These are phyloP conservation scores for Anarhynchus alexandrinus DNA, from an alignment of 2,113 vertebrate genomes.

Conservation along the genomic window DNA sequence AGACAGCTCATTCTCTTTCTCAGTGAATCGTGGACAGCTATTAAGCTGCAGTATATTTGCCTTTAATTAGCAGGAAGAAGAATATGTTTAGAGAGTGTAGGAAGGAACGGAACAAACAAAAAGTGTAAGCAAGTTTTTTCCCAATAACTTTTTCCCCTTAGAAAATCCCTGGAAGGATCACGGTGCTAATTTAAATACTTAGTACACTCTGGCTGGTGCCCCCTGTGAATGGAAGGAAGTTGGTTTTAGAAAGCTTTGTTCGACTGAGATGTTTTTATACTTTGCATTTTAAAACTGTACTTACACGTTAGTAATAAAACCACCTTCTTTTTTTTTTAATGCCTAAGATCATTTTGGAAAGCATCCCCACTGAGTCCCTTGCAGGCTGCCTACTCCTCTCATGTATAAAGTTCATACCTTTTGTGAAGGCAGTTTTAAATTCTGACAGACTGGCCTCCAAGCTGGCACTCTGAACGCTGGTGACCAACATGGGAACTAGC, in stretches of 20 bases:
- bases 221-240: neutral
- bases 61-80: slow-evolving; percentile 15
- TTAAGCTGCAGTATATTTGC: neutral
- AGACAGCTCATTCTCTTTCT: slow-evolving; percentile 14
- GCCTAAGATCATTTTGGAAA: slow-evolving; percentile 18
- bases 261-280: neutral
- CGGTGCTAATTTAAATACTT: neutral
- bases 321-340: neutral
- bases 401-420: slow-evolving; percentile 46
- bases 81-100: neutral
- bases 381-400: neutral
- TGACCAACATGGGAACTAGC: slow-evolving; percentile 24
- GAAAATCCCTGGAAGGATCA: neutral
- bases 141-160: neutral
- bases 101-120: neutral
- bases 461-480: neutral
- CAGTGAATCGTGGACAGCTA: neutral
- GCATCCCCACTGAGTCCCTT: neutral
- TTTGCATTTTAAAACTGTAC: neutral
- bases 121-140: neutral
- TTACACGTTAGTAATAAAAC: neutral
- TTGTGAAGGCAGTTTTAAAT: neutral
- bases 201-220: neutral
- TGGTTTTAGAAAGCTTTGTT: neutral
- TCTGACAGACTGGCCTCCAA: slow-evolving; percentile 48